Evolutionary conservation across 2,888 invertebrate genomes (phyloP).

Genomic region (Folsomia manolachei): DNA sequence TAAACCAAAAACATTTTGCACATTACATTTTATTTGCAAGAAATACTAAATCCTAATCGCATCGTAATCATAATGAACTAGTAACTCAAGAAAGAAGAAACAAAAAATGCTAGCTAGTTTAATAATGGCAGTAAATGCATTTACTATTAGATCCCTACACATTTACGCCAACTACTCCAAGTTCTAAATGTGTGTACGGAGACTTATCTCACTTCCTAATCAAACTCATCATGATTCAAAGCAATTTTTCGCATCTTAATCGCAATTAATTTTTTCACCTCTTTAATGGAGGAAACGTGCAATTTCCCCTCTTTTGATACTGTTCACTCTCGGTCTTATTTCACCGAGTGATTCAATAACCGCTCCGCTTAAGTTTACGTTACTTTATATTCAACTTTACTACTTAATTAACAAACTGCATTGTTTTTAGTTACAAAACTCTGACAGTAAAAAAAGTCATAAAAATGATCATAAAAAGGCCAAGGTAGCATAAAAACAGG

Average conservation of each 20-base stretch:
- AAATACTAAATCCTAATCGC: constrained; percentile 10
- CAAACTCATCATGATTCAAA: constrained; percentile 31
- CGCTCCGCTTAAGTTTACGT: neutral
- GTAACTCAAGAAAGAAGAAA: constrained; percentile 26
- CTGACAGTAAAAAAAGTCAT: neutral
- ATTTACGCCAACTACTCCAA: too few relatives aligned
- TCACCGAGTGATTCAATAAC: constrained; percentile 43
- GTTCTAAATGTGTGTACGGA: neutral
- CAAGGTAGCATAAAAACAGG: neutral
- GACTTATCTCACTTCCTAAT: constrained; percentile 38
- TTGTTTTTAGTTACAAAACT: constrained; percentile 33
- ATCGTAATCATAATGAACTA: constrained; percentile 40
- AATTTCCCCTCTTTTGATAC: constrained; percentile 50
- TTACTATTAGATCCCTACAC: too few relatives aligned
- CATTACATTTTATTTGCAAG: constrained; percentile 12
- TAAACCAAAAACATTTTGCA: constrained; percentile 1
- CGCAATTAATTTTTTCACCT: constrained; percentile 49
- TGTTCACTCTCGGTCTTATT: constrained; percentile 2
- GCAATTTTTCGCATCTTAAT: constrained; percentile 51
- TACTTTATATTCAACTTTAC: neutral
- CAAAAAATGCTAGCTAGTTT: constrained; percentile 42
- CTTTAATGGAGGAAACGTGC: constrained; percentile 50
- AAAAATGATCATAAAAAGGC: constrained; percentile 8
- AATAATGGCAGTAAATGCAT: too few relatives aligned
- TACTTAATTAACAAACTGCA: neutral